These are phyloP conservation scores for Kryptopterus vitreolus DNA, from an alignment of 2,797 vertebrate genomes.

Conservation along the genomic window DNA sequence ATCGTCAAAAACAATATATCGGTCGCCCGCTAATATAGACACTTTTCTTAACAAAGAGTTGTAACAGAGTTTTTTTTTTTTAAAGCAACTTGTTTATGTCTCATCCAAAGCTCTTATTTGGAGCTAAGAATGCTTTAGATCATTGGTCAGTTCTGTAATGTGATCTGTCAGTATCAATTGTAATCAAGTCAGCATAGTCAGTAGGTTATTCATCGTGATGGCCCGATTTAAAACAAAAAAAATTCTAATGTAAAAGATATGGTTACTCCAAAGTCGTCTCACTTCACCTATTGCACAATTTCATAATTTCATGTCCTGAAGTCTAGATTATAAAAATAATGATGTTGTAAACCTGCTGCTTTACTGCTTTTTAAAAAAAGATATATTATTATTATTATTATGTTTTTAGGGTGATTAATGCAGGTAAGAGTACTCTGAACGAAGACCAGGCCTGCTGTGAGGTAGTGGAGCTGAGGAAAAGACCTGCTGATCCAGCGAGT, in stretches of 20 bases:
- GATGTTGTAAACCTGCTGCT: neutral
- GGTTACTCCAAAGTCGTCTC: neutral
- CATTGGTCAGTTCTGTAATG: slow-evolving; percentile 32
- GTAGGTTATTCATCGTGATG: slow-evolving; percentile 3
- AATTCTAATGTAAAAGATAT: slow-evolving; percentile 9
- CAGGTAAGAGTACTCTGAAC: slow-evolving; percentile 94
- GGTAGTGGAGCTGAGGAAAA: slow-evolving; percentile 86
- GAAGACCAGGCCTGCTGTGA: slow-evolving; percentile 98
- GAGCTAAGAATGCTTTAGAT: slow-evolving; percentile 12
- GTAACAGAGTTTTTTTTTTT: no score
- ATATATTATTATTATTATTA: neutral
- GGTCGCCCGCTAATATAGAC: neutral
- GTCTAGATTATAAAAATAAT: neutral
- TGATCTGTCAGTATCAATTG: slow-evolving; percentile 34
- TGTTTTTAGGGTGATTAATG: slow-evolving; percentile 89
- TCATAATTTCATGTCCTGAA: no score
- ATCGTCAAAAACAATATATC: no score
- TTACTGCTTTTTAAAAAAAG: no score
- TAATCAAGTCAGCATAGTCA: neutral
- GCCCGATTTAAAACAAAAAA: no score
- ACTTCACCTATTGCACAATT: no score
- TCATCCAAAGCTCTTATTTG: neutral
- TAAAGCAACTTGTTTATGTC: neutral
- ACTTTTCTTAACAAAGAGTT: neutral
- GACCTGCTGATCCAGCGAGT: slow-evolving; percentile 71